These are phyloP conservation scores for Lepisosteus oculatus DNA, from an alignment of 2,113 vertebrate genomes.

Conservation along the genomic window DNA sequence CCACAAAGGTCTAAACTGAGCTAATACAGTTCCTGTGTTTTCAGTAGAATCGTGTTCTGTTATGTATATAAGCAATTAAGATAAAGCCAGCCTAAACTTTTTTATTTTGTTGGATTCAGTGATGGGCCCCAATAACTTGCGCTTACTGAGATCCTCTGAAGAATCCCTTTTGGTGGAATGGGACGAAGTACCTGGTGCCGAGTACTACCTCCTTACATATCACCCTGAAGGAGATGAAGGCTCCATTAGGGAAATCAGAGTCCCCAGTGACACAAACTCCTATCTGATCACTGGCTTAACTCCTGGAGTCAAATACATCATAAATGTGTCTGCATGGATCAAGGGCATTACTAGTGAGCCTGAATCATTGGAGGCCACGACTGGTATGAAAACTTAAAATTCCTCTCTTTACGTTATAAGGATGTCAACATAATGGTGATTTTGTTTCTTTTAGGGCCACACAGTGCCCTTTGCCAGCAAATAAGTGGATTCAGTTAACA, in stretches of 20 bases:
- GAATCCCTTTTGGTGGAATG: conserved; percentile 75
- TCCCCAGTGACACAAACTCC: conserved; percentile 68
- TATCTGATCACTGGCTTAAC: conserved; percentile 66
- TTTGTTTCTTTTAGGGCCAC: too few relatives aligned
- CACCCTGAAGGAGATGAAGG: conserved; percentile 59
- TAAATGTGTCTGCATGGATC: conserved; percentile 68
- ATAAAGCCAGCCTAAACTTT: neutral
- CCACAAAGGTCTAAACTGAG: conserved; percentile 12
- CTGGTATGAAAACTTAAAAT: conserved; percentile 46
- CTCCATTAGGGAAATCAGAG: conserved; percentile 47
- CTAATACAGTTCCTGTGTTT: neutral
- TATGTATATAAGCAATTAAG: neutral
- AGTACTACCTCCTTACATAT: conserved; percentile 77
- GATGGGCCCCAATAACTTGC: conserved; percentile 65
- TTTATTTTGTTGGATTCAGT: conserved; percentile 48
- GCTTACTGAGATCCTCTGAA: conserved; percentile 67
- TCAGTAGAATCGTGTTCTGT: neutral
- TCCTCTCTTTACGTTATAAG: too few relatives aligned
- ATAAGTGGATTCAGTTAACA: too few relatives aligned
- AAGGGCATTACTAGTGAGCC: conserved; percentile 66
- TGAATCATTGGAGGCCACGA: conserved; percentile 68
- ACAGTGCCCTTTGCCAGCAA: too few relatives aligned
- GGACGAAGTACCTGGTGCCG: conserved; percentile 64
- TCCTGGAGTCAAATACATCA: conserved; percentile 69
- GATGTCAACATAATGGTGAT: too few relatives aligned